These are phyloP conservation scores for Berghia stephanieae DNA, from an alignment of 1,140 invertebrate genomes.

Conservation along the genomic window DNA sequence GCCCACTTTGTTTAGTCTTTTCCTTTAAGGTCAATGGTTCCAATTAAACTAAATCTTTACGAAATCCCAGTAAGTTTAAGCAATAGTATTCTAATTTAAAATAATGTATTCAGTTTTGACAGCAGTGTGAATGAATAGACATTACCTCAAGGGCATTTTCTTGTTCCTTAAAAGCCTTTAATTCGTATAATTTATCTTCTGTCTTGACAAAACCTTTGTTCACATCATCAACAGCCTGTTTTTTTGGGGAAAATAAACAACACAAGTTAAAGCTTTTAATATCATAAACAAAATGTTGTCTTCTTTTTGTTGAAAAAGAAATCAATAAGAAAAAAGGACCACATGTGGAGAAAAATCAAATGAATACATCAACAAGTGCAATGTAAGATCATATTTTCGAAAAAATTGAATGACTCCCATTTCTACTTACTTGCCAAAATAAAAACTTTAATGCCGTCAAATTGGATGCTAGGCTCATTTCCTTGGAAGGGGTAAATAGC, in stretches of 20 bases:
- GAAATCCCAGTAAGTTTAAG: too few species aligned
- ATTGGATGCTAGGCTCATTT: constrained; percentile 75
- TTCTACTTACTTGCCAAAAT: constrained; percentile 75
- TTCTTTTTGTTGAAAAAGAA: too few species aligned
- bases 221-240: constrained; percentile 91
- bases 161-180: constrained; percentile 92
- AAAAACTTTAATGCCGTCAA: constrained; percentile 77
- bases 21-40: too few species aligned
- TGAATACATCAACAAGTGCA: not conserved
- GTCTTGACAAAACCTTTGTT: constrained; percentile 90
- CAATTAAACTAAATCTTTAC: too few species aligned
- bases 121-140: too few species aligned
- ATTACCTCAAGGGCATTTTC: constrained; percentile 82
- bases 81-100: too few species aligned
- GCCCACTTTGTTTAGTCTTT: too few species aligned
- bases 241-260: too few species aligned
- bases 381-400: too few species aligned
- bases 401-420: too few species aligned
- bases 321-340: not conserved
- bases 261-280: constrained; percentile 9
- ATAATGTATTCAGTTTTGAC: too few species aligned
- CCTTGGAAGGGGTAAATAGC: constrained; percentile 85
- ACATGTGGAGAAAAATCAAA: not conserved
- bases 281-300: not conserved
- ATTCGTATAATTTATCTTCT: constrained; percentile 89